Base-by-base conservation (phyloP, 1,140 invertebrate species). In the Cotesia chilonis region DNA sequence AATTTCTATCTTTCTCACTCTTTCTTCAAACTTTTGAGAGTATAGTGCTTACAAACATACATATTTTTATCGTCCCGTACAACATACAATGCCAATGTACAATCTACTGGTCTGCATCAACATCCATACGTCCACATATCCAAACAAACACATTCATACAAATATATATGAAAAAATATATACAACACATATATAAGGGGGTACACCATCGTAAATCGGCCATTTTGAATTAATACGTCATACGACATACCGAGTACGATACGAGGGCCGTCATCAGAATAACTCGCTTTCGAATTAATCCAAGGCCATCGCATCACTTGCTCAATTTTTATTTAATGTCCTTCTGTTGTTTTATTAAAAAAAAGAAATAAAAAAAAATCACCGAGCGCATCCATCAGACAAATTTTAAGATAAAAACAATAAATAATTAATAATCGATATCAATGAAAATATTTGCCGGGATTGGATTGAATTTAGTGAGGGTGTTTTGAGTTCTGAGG, bases 401-500 rank as follows among this genome's bases (percentile, higher is more conserved):
- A 28, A 28, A 28, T 28, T 28, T 28, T 9, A 57, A 17, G 54
- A 57, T 12, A 57, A 5, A 57, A 5, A 17, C 5, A 12, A 57
- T 4, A 14, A 14, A 57, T 17, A 57, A n/a, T 57, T 57, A 17
- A 17, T 57, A 47, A 10, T 57, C 5, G n/a, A 12, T 57, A n/a
- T n/a, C 12, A 57, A 20, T 57, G 12, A 57, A 14, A 57, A 57
- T 28, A 37, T 61, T 20, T 61, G 20, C 20, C 14, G 7, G 60
- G 17, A 28, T 28, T 28, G 28, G 60, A 12, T 37, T 61, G 17
- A 12, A 61, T 20, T 37, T 35, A 28, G 60, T n/a, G 41, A 47
- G 80, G 54, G 79, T 84, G 82, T 84, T 82, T 80, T 82, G 81
- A 82, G 80, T 78, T 79, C 79, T 82, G 80, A 82, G 81, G 83